Evolutionary conservation across 2,888 invertebrate genomes (phyloP), one percentile per base, ranked within the genome.

Genomic region (Clitarchus hookeri): DNA sequence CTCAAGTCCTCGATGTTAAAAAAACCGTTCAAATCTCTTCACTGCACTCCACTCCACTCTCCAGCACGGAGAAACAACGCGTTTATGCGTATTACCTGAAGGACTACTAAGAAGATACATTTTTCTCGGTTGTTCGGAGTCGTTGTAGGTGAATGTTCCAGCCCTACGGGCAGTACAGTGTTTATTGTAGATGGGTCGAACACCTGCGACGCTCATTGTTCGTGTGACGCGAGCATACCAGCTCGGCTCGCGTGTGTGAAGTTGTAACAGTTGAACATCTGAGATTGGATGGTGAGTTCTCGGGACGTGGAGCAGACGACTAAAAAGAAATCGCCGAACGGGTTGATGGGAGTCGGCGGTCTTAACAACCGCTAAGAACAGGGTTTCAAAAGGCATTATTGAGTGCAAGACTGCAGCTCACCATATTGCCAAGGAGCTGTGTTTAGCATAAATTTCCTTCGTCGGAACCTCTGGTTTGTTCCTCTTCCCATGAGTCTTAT

Each of bases 291-390:
- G 65, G 4, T 65, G 65, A 65, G 65, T 23, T 65, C 65, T 19
- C n/a, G 65, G 65, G 65, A 65, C 23, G 65, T n/a, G 65, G 53
- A 19, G 8, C 65, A n/a, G 23, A 65, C 65, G n/a, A 65, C 65
- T n/a, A 65, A 65, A 65, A 65, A 65, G n/a, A 65, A 0, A 65
- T n/a, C 65, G 65, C n/a, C 65, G 65, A 19, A 8, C 65, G 23
- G 19, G 13, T 65, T 16, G 65, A 65, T 65, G 65, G n/a, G 65
- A 65, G 65, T 23, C 65, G 19, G 65, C 65, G 16, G 65, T 65
- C 48, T 65, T 65, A 65, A 65, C 65, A 65, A n/a, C 65, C 65
- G 65, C 65, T 65, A 65, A 65, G 65, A 65, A 65, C 65, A 65
- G 65, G 65, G 65, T 65, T 65, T 19, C 65, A 19, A n/a, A 65